Evolutionary conservation across 1,140 invertebrate genomes (phyloP).

Genomic region (Bombus superbus): DNA sequence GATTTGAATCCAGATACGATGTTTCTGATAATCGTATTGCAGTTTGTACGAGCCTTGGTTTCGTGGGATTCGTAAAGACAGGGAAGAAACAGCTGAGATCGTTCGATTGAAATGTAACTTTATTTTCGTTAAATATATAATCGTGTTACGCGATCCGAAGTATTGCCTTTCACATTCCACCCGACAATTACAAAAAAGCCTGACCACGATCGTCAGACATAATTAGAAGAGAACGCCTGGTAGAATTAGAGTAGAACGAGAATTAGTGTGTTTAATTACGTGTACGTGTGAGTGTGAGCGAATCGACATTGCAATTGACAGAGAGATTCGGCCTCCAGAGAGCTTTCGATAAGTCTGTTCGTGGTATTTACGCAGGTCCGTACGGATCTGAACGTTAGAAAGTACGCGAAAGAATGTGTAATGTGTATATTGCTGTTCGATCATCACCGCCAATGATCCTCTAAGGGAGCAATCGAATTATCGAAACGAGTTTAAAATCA

Average conservation of each 20-base stretch:
- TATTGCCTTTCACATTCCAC: slow-evolving; percentile 59
- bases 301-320: slow-evolving; percentile 65
- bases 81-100: not conserved
- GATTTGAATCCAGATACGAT: too few relatives aligned
- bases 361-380: slow-evolving; percentile 48
- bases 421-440: slow-evolving; percentile 38
- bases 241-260: slow-evolving; percentile 17
- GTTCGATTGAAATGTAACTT: slow-evolving; percentile 55
- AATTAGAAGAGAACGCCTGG: slow-evolving; percentile 32
- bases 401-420: slow-evolving; percentile 11
- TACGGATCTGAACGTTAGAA: slow-evolving; percentile 44
- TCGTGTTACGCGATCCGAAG: slow-evolving; percentile 52
- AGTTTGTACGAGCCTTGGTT: not conserved
- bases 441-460: slow-evolving; percentile 19
- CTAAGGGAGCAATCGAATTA: slow-evolving; percentile 5
- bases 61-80: too few relatives aligned
- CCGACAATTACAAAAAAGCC: slow-evolving; percentile 39
- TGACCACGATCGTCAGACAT: slow-evolving; percentile 46
- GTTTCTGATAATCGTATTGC: not conserved
- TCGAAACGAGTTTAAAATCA: not conserved
- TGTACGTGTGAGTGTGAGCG: not conserved
- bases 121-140: slow-evolving; percentile 62
- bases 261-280: not conserved
- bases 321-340: slow-evolving; percentile 9
- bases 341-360: not conserved